Percentiles rank a stretch among this genome's conserved stretches.
Evolutionary conservation across 2,113 vertebrate species (phyloP).

Genomic region (Benitochromis conjunctus): DNA sequence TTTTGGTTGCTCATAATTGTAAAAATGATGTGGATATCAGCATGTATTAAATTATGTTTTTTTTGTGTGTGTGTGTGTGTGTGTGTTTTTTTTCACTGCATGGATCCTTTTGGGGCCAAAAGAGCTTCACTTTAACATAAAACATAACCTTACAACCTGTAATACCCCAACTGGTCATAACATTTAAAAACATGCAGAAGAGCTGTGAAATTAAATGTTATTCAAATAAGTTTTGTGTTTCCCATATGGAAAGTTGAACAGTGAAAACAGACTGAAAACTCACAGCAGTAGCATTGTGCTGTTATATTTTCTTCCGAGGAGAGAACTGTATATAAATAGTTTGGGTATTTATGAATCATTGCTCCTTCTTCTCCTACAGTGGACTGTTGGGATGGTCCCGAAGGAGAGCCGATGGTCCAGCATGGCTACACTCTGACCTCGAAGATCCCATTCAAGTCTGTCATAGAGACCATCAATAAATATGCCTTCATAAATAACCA

Average conservation of each 20-base stretch:
- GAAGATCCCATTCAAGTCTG: constrained; percentile 92
- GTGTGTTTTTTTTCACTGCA: neutral
- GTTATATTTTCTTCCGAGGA: neutral
- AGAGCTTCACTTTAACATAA: neutral
- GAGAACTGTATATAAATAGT: neutral
- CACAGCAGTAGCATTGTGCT: neutral
- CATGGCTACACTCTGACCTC: constrained; percentile 97
- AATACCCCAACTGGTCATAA: neutral
- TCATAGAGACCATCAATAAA: constrained; percentile 93
- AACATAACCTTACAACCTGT: neutral
- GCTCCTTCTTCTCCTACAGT: constrained; percentile 67
- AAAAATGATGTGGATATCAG: neutral
- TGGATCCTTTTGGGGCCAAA: neutral
- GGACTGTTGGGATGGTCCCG: constrained; percentile 97
- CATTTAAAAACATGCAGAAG: neutral
- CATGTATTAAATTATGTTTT: neutral
- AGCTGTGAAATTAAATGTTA: neutral
- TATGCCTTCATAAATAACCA: constrained; percentile 92
- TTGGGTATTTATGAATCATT: neutral
- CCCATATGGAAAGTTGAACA: neutral
- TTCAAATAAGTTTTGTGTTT: neutral
- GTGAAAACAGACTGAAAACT: neutral
- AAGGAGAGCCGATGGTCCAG: constrained; percentile 94
- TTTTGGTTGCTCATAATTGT: neutral
- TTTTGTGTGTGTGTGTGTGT: neutral